A percentile compares a stretch with the other conserved stretches of the same genome.
These are phyloP conservation scores for Mellilla xanthometata DNA, from an alignment of 2,888 invertebrate species.

Conservation along the genomic window DNA sequence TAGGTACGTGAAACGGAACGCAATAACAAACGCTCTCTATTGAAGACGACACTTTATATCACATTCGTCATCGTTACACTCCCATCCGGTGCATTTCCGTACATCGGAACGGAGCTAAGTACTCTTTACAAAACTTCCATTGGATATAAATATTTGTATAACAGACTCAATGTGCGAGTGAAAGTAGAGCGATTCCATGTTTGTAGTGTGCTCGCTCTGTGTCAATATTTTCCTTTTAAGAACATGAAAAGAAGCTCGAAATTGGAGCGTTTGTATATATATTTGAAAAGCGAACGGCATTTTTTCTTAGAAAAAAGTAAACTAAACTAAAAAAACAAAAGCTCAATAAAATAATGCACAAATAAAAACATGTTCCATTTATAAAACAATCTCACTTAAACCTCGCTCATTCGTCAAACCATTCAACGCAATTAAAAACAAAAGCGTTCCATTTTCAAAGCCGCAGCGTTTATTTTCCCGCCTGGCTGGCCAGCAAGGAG, in stretches of 20 bases:
- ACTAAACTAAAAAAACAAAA: too few relatives aligned
- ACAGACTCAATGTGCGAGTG: slow-evolving; percentile 3
- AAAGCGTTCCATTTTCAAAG: slow-evolving; percentile 21
- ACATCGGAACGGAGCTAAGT: slow-evolving; percentile 16
- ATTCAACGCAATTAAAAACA: background rate
- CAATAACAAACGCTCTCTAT: slow-evolving; percentile 26
- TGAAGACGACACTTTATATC: slow-evolving; percentile 24
- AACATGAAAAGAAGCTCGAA: background rate
- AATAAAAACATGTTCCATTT: too few relatives aligned
- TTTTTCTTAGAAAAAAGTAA: background rate
- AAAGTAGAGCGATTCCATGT: slow-evolving; percentile 9
- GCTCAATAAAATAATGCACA: too few relatives aligned
- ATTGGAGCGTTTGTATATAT: background rate
- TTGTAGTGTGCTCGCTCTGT: slow-evolving; percentile 8
- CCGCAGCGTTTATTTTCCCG: slow-evolving; percentile 23
- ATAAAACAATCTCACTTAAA: too few relatives aligned
- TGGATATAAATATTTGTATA: slow-evolving; percentile 16
- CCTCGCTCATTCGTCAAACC: background rate
- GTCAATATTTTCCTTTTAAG: slow-evolving; percentile 3
- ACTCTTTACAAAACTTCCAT: slow-evolving; percentile 12
- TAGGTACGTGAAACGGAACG: slow-evolving; percentile 28
- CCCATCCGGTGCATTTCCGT: slow-evolving; percentile 24
- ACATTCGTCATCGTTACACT: slow-evolving; percentile 24
- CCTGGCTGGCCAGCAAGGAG: slow-evolving; percentile 47
- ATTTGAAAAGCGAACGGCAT: background rate